Percentiles rank a stretch among this genome's conserved stretches.
phyloP scores from a whole-genome alignment of 1,140 invertebrate species.

The Panagrolaimus sp. region DNA sequence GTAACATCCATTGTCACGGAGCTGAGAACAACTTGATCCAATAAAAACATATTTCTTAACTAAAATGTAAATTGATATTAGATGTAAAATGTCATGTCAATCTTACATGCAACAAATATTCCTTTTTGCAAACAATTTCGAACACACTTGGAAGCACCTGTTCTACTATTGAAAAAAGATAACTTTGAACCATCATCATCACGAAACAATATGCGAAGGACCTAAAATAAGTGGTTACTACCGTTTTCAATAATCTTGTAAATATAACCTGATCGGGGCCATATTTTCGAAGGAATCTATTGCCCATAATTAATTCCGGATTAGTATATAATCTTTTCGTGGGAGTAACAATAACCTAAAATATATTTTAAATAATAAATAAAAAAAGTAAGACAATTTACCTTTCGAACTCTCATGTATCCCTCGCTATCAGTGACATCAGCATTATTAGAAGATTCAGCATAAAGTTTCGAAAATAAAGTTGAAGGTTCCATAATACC shows the following conservation, averaged over 20 bases:
- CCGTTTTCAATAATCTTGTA: too few species aligned
- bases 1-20: conserved; percentile 14
- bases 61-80: too few species aligned
- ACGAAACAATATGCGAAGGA: conserved; percentile 35
- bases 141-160: too few species aligned
- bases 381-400: too few species aligned
- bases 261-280: conserved; percentile 33
- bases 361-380: neutral
- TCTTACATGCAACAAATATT: too few species aligned
- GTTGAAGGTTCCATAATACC: neutral
- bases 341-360: conserved; percentile 40
- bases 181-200: conserved; percentile 32
- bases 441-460: neutral
- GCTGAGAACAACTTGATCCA: neutral
- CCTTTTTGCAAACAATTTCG: too few species aligned
- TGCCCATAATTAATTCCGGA: conserved; percentile 38
- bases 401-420: conserved; percentile 3
- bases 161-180: too few species aligned
- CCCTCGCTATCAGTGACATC: neutral
- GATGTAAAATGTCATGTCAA: too few species aligned
- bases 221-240: too few species aligned
- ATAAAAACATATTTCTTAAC: neutral
- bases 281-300: conserved; percentile 41
- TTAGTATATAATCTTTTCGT: conserved; percentile 33
- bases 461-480: neutral